phyloP scores from a whole-genome alignment of 2,113 vertebrate species.

The Myrmecophaga tridactyla region DNA sequence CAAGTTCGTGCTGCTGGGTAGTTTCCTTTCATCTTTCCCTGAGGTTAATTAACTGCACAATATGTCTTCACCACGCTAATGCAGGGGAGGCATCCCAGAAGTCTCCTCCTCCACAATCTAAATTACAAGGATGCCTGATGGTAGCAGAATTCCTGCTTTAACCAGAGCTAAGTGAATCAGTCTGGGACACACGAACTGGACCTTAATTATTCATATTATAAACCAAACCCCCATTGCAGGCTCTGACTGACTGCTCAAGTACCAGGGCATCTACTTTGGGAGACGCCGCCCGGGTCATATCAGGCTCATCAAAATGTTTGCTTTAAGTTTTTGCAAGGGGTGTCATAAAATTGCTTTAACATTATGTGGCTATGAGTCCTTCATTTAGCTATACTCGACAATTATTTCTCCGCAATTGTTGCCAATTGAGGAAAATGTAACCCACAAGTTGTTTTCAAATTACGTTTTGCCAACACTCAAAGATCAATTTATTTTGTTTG shows the following conservation, averaged over 20 bases:
- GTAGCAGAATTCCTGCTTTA: slow-evolving; percentile 56
- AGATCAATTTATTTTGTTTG: not conserved
- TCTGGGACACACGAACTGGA: not conserved
- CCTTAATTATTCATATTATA: not conserved
- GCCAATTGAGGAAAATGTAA: not conserved
- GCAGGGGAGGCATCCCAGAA: slow-evolving; percentile 66
- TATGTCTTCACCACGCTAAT: slow-evolving; percentile 72
- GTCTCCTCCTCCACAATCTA: slow-evolving; percentile 71
- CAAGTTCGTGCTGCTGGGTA: slow-evolving; percentile 73
- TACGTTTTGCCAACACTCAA: not conserved
- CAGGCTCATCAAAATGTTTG: not conserved
- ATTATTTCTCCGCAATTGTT: not conserved
- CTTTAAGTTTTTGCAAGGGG: not conserved
- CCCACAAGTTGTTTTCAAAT: not conserved
- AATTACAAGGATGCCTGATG: slow-evolving; percentile 60
- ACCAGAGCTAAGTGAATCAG: slow-evolving; percentile 23
- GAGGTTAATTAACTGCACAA: slow-evolving; percentile 83
- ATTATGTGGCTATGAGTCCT: not conserved
- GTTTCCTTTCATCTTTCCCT: slow-evolving; percentile 75
- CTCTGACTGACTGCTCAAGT: not conserved
- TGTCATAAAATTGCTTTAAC: not conserved
- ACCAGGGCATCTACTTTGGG: fast-evolving
- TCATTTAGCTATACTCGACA: not conserved
- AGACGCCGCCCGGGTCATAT: not conserved
- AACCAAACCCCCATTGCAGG: not conserved